Evolutionary conservation across 92 coral and sea anemone species (phyloP).

Genomic region (Nematostella vectensis): DNA sequence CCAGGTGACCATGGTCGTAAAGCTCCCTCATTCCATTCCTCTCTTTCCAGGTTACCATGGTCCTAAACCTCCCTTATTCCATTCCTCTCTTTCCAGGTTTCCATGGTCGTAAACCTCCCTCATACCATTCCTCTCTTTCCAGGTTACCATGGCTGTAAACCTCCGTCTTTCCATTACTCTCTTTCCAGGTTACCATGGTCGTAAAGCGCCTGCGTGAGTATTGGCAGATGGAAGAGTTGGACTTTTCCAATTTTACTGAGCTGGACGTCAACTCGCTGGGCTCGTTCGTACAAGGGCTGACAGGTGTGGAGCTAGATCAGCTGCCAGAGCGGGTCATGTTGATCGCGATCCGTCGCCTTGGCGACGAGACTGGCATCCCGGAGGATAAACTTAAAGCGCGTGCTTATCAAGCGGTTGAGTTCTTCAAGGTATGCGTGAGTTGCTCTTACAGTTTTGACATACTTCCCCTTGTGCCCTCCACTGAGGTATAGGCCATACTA

Average conservation of each 20-base stretch:
- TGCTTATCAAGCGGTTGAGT: slow-evolving; percentile 78
- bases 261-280: slow-evolving; percentile 85
- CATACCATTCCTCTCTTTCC: too few relatives aligned
- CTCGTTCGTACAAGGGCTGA: slow-evolving; percentile 71
- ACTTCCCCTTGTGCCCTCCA: background rate
- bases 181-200: slow-evolving; percentile 55
- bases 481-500: background rate
- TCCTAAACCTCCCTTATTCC: too few relatives aligned
- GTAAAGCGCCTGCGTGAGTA: slow-evolving; percentile 85
- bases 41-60: too few relatives aligned
- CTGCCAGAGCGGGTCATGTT: slow-evolving; percentile 62
- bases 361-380: slow-evolving; percentile 81
- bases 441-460: background rate
- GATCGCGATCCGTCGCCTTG: slow-evolving; percentile 83
- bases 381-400: slow-evolving; percentile 84
- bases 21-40: too few relatives aligned
- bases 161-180: too few relatives aligned
- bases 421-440: slow-evolving; percentile 62
- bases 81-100: too few relatives aligned
- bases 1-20: too few relatives aligned
- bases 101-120: too few relatives aligned
- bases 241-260: slow-evolving; percentile 78
- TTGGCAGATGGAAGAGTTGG: slow-evolving; percentile 84
- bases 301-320: slow-evolving; percentile 49
- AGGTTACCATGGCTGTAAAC: too few relatives aligned